Evolutionary conservation across 2,888 invertebrate genomes (phyloP).

Genomic region (Loripinus fragilis): DNA sequence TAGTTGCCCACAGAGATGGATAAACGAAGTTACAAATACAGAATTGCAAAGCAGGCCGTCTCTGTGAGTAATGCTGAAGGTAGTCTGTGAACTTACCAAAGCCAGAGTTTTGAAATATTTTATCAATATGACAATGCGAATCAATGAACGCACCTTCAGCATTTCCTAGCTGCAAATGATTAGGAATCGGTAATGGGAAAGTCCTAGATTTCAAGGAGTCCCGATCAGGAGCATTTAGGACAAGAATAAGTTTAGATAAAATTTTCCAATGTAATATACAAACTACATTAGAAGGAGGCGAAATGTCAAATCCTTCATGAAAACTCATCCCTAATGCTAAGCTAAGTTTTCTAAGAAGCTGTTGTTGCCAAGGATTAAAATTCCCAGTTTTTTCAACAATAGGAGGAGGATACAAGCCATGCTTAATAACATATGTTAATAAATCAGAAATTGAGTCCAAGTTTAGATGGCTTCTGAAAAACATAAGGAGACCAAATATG

Average conservation of each 20-base stretch:
- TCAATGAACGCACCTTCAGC: neutral
- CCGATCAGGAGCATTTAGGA: neutral
- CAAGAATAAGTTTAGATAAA: neutral
- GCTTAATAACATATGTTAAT: neutral
- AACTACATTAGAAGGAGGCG: neutral
- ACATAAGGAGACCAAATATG: neutral
- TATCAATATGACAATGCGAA: constrained; percentile 8
- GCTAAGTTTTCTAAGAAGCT: neutral
- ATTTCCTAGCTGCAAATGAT: neutral
- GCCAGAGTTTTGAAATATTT: neutral
- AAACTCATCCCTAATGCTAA: neutral
- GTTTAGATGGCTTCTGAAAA: neutral
- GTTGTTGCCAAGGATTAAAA: neutral
- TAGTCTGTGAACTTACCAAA: neutral
- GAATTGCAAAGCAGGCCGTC: neutral
- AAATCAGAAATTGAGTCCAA: neutral
- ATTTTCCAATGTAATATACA: constrained; percentile 3
- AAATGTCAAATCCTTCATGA: neutral
- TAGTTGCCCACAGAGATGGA: neutral
- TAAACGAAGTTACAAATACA: constrained; percentile 13
- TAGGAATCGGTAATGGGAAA: neutral
- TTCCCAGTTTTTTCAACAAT: neutral
- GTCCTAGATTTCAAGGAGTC: neutral
- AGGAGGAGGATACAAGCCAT: neutral
- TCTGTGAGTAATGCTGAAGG: neutral